Base-by-base conservation (phyloP, 2,888 invertebrate genomes). In the Desoria tigrina region DNA sequence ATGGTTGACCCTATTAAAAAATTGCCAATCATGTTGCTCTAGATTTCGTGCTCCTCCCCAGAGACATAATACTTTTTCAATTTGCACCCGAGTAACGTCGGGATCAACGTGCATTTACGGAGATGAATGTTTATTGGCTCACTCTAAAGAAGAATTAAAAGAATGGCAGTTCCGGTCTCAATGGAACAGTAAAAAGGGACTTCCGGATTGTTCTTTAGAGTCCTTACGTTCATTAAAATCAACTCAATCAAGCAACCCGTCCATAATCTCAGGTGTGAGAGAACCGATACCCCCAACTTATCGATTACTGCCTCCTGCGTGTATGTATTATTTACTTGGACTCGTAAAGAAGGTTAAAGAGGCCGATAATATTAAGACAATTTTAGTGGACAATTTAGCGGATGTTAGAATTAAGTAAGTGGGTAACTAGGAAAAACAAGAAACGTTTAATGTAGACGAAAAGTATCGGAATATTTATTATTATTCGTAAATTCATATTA, bases 51-150 rank as follows among this genome's bases (percentile, higher is more conserved):
- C 72, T 24, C 73, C 73, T 14, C 74, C 74, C 37, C 66, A 65
- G 45, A 64, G 71, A 26, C 67, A 73, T 18, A 69, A 63, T 18
- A 67, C 73, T 2, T 75, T 73, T 66, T 73, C 67, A 16, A 50
- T 73, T 32, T 75, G 74, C 55, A 68, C 73, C 23, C 66, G 73
- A n/a, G 56, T 64, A 23, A 24, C 63, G 4, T 84, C 68, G 23
- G 60, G 61, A n/a, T 83, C 83, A 51, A 80, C 81, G 27, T 90
- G 90, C 78, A 83, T 86, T 60, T 86, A 86, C 77, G 89, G 88
- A 16, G 83, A 85, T 50, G 87, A 87, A 77, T 90, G 90, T 78
- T 86, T 87, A 18, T 87, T 87, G 78, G 90, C 90, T 1, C 90
- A 90, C 78, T 87, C 88, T 1, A 79, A 82, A 24, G 87, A 86